Conservation (phyloP, 1,140 invertebrate genomes). For the Aphidius gifuensis region DNA sequence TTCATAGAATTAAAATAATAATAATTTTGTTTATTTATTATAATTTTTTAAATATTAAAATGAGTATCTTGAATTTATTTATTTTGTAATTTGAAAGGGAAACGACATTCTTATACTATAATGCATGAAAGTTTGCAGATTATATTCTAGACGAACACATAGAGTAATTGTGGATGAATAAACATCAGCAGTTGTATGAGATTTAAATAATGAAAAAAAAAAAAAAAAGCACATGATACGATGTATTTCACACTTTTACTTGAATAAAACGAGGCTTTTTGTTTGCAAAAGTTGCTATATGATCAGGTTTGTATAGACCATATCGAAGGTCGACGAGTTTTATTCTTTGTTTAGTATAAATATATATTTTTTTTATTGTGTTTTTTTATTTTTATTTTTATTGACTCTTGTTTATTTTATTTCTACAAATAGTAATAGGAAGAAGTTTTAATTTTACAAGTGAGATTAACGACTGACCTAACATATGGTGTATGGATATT, state of each 20-base stretch:
- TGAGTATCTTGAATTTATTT: conserved; percentile 14
- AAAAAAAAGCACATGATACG: neutral
- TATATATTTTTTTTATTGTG: neutral
- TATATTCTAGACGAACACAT: conserved; percentile 17
- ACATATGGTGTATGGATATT: too few species aligned
- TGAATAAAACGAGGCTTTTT: too few species aligned
- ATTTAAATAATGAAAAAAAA: neutral
- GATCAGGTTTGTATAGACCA: conserved; percentile 32
- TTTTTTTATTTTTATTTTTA: conserved; percentile 3
- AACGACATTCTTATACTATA: conserved; percentile 55
- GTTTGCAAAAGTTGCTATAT: neutral
- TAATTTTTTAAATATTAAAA: too few species aligned
- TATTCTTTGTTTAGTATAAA: conserved; percentile 32
- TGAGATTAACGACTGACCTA: too few species aligned
- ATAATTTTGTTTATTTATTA: too few species aligned
- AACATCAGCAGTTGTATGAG: conserved; percentile 6
- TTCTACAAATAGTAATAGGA: too few species aligned
- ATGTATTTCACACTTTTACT: too few species aligned
- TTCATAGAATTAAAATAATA: too few species aligned
- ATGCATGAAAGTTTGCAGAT: conserved; percentile 51
- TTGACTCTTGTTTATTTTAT: neutral
- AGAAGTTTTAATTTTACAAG: too few species aligned
- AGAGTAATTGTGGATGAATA: neutral
- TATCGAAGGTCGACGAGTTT: conserved; percentile 50
- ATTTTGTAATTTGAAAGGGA: conserved; percentile 55